Evolutionary conservation across 1,140 invertebrate genomes (phyloP).

Genomic region (Sipha flava): DNA sequence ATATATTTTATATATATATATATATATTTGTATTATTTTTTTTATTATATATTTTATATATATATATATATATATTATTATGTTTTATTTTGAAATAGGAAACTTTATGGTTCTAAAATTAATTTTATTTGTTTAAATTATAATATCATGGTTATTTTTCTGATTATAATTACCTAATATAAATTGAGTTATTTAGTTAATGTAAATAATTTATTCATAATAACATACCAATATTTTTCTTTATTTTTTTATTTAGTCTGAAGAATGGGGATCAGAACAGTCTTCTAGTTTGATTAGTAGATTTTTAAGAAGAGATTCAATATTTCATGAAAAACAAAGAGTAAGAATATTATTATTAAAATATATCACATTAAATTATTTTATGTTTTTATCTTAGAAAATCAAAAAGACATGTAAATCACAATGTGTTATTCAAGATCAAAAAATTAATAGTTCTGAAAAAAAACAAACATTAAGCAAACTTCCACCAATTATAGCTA

Average conservation of each 20-base stretch:
- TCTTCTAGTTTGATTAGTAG: slow-evolving; percentile 61
- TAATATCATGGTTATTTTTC: too few species aligned
- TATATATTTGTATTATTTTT: too few species aligned
- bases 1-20: too few species aligned
- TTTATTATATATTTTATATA: too few species aligned
- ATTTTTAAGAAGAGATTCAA: slow-evolving; percentile 56
- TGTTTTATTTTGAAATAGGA: too few species aligned
- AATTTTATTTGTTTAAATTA: too few species aligned
- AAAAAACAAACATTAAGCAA: slow-evolving; percentile 36
- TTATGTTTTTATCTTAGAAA: slow-evolving; percentile 2
- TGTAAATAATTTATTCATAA: too few species aligned
- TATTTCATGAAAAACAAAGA: slow-evolving; percentile 44
- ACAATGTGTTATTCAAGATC: background rate
- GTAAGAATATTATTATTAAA: slow-evolving; percentile 34
- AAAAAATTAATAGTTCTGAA: slow-evolving; percentile 18
- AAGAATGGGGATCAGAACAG: slow-evolving; percentile 63
- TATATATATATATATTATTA: too few species aligned
- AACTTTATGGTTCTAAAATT: too few species aligned
- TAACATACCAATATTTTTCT: background rate
- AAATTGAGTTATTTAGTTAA: too few species aligned
- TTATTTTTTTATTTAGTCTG: slow-evolving; percentile 48
- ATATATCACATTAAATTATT: background rate
- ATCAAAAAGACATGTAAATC: slow-evolving; percentile 26
- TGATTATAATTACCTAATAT: too few species aligned
- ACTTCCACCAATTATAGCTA: slow-evolving; percentile 55